These are phyloP conservation scores for Chamaetylas fuelleborni DNA, from an alignment of 2,113 vertebrate genomes.

Conservation along the genomic window DNA sequence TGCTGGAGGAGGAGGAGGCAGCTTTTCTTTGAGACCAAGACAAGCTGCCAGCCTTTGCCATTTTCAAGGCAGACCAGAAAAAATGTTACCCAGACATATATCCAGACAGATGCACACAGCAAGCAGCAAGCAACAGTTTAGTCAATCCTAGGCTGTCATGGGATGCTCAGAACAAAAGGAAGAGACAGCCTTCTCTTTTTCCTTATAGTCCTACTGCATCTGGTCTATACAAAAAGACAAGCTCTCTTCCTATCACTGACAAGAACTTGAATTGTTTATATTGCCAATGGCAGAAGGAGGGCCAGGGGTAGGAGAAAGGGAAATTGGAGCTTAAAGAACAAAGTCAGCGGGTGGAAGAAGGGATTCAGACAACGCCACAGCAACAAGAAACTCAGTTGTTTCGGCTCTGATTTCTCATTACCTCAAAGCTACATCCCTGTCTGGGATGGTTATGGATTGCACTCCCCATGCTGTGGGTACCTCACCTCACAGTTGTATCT, in stretches of 20 bases:
- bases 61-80: neutral
- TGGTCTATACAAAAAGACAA: neutral
- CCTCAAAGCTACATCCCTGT: neutral
- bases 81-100: neutral
- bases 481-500: neutral
- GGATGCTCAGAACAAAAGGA: neutral
- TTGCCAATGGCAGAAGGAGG: neutral
- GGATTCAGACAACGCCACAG: neutral
- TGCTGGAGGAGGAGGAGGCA: neutral
- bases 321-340: neutral
- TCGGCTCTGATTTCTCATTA: neutral
- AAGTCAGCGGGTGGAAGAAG: neutral
- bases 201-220: neutral
- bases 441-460: neutral
- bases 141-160: neutral
- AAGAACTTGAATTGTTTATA: neutral
- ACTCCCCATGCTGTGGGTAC: neutral
- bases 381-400: neutral
- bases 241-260: neutral
- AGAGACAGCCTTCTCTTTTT: neutral
- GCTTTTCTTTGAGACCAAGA: neutral
- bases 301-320: neutral
- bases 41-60: conserved; percentile 2
- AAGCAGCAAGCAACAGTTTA: neutral
- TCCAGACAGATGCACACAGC: neutral